phyloP scores from a whole-genome alignment of 1,140 invertebrate species.

The Drosophila cardini region DNA sequence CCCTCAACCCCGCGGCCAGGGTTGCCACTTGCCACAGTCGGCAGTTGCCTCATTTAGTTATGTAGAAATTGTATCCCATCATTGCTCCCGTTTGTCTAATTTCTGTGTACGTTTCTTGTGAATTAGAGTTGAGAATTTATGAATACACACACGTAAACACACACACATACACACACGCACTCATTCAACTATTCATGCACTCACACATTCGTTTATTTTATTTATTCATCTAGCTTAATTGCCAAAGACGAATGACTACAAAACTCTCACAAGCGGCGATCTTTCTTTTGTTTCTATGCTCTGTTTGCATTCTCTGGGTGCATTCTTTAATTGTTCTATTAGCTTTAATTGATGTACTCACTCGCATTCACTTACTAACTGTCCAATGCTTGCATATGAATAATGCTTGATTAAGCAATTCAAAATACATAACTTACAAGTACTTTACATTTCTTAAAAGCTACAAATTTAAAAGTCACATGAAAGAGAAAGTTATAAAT shows the following conservation, averaged over 20 bases:
- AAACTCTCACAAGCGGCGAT: slow-evolving; percentile 64
- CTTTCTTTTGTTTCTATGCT: slow-evolving; percentile 51
- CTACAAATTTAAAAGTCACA: neutral
- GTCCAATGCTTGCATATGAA: slow-evolving; percentile 3
- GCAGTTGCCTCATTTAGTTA: slow-evolving; percentile 40
- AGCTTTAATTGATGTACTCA: slow-evolving; percentile 76
- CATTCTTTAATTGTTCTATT: slow-evolving; percentile 81
- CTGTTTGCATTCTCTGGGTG: slow-evolving; percentile 54
- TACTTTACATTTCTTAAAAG: neutral
- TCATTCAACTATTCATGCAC: slow-evolving; percentile 50
- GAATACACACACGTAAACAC: slow-evolving; percentile 33
- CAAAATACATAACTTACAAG: slow-evolving; percentile 5
- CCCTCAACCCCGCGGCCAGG: slow-evolving; percentile 9
- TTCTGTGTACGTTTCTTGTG: slow-evolving; percentile 65
- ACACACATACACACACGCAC: slow-evolving; percentile 30
- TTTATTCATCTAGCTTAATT: slow-evolving; percentile 55
- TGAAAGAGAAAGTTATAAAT: neutral
- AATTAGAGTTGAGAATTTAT: slow-evolving; percentile 77
- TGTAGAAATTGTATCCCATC: slow-evolving; percentile 42
- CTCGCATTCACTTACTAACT: slow-evolving; percentile 30
- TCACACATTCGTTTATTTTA: slow-evolving; percentile 67
- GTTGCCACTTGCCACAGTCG: neutral
- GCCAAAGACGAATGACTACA: slow-evolving; percentile 52
- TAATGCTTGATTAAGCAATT: slow-evolving; percentile 52
- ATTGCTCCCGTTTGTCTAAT: slow-evolving; percentile 68